Conservation (phyloP, 2,113 vertebrate species). For the Meleagris gallopavo region DNA sequence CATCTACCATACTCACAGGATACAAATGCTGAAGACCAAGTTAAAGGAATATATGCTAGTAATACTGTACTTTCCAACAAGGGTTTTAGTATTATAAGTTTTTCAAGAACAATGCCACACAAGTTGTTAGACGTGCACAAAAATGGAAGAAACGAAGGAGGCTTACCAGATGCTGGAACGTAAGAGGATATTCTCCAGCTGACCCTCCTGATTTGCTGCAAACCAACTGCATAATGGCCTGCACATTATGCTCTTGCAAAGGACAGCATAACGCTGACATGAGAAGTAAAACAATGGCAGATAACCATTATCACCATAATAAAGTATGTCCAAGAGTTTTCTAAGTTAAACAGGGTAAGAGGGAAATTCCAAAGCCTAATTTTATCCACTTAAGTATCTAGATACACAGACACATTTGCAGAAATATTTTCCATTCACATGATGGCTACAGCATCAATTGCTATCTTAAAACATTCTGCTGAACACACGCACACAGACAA, state of each 20-base stretch:
- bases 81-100: not conserved
- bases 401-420: slow-evolving; percentile 33
- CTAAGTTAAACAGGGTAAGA: slow-evolving; percentile 1
- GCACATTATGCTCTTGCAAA: not conserved
- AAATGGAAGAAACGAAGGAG: not conserved
- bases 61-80: not conserved
- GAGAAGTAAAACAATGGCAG: not conserved
- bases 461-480: slow-evolving; percentile 24
- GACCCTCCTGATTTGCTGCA: not conserved
- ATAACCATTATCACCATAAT: slow-evolving; percentile 17
- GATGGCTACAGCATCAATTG: slow-evolving; percentile 29
- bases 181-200: not conserved
- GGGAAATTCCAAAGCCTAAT: slow-evolving; percentile 64
- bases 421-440: slow-evolving; percentile 57
- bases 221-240: not conserved
- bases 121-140: not conserved
- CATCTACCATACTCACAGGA: not conserved
- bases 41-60: not conserved
- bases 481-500: not conserved
- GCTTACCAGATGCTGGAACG: not conserved
- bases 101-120: not conserved
- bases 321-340: not conserved
- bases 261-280: not conserved
- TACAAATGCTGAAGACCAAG: not conserved
- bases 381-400: slow-evolving; percentile 54